Base-by-base conservation (phyloP, 1,140 invertebrate species). In the Zophobas atratus region DNA sequence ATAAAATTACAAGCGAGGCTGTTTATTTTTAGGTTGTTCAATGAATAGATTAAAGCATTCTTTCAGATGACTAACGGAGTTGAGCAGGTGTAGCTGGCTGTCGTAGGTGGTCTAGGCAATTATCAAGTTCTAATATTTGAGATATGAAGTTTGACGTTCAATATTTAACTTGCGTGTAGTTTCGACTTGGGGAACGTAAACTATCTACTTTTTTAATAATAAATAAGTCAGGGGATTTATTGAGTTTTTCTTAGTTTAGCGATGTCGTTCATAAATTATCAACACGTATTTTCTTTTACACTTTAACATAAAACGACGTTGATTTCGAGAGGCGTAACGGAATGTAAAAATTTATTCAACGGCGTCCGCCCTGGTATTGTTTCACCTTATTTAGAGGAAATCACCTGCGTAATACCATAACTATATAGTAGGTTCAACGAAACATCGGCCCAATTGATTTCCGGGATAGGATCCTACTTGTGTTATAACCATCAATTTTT, bases 41-140 rank as follows among this genome's bases (percentile, higher is more conserved):
- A 60, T 60, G 56, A 60, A 60, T 60, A 36, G 60, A 41, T 38
- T 43, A 67, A 67, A 67, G 39, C 60, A 67, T 67, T 67, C 57
- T 67, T 67, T 67, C n/a, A 43, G 20, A 67, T 43, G 60, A 67
- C 38, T 67, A 67, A 67, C 60, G 39, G 33, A 67, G 38, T 67
- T 67, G 60, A 67, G 43, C 60, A 67, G 60, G 60, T 67, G 60
- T 67, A 67, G 38, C n/a, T 67, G 38, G 35, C 39, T 32, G 41
- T 67, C 60, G n/a, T 67, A 67, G 60, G 60, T 67, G 60, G 60
- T 67, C 60, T 39, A 39, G 6, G 20, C 60, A 67, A 67, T 67
- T 67, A 67, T 41, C 39, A 46, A 33, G 2, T 20, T 33, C 60
- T 67, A 67, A 67, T 43, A 43, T 67, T 67, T 41, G 38, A 67